A percentile compares a stretch with the other conserved stretches of the same genome.
Conservation (phyloP, 2,797 vertebrate genomes). For the Poeciliopsis turneri region DNA sequence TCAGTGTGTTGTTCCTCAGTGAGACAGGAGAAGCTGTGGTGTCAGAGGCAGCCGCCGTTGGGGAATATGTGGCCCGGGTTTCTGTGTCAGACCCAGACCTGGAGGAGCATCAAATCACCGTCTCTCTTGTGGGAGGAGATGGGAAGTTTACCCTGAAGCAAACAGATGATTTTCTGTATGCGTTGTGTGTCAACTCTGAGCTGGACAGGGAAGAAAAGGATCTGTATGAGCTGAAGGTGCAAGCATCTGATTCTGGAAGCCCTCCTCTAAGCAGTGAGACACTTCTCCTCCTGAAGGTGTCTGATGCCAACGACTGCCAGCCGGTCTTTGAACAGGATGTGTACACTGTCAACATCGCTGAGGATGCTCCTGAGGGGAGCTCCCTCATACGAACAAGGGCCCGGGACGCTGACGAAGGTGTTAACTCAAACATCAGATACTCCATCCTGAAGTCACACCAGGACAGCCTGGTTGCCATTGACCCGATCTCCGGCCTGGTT, state of each 20-base stretch:
- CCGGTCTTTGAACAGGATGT: constrained; percentile 81
- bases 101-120: constrained; percentile 54
- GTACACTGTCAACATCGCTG: constrained; percentile 79
- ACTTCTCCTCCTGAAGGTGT: constrained; percentile 80
- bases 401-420: constrained; percentile 84
- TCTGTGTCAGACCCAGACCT: constrained; percentile 89
- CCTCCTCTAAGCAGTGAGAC: constrained; percentile 81
- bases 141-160: constrained; percentile 82
- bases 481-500: constrained; percentile 83
- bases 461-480: constrained; percentile 73
- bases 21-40: constrained; percentile 83
- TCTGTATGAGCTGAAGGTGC: constrained; percentile 82
- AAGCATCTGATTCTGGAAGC: constrained; percentile 83
- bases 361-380: constrained; percentile 84
- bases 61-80: constrained; percentile 89
- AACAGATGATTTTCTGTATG: constrained; percentile 82
- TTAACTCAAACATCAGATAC: constrained; percentile 83
- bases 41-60: constrained; percentile 83
- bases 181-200: constrained; percentile 83
- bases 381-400: constrained; percentile 84
- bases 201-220: constrained; percentile 86
- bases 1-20: constrained; percentile 87
- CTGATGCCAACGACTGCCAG: constrained; percentile 87
- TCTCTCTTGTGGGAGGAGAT: constrained; percentile 80
- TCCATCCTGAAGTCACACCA: constrained; percentile 68